Conservation (phyloP, 2,113 vertebrate genomes). For the Chaenogobius annularis region DNA sequence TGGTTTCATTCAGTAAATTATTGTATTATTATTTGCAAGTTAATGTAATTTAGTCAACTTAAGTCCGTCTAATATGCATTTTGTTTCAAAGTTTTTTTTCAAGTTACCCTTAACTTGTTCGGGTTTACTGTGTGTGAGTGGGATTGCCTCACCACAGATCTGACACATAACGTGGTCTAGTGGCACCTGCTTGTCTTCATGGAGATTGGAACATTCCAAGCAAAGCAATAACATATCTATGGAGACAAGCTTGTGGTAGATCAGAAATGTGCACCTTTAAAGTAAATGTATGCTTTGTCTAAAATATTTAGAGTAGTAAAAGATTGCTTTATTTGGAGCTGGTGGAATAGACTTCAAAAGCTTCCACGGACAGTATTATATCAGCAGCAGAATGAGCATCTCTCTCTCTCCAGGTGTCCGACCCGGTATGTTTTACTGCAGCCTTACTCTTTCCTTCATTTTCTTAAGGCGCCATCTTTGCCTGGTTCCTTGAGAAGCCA, state of each 20-base stretch:
- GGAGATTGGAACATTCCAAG: too few species aligned
- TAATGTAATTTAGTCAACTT: too few species aligned
- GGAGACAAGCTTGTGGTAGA: background rate
- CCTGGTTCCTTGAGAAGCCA: conserved; percentile 45
- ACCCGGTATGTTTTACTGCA: conserved; percentile 19
- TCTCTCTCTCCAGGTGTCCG: conserved; percentile 12
- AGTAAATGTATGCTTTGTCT: background rate
- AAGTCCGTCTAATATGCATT: too few species aligned
- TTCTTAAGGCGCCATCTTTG: conserved; percentile 26
- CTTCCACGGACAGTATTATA: background rate
- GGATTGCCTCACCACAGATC: too few species aligned
- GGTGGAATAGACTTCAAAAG: background rate
- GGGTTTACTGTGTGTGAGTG: too few species aligned
- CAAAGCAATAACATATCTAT: background rate
- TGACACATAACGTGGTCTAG: too few species aligned
- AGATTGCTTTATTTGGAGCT: background rate
- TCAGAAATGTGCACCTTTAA: background rate
- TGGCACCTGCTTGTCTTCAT: too few species aligned
- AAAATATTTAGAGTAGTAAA: background rate
- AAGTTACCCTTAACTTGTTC: too few species aligned
- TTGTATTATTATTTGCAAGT: too few species aligned
- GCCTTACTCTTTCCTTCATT: conserved; percentile 46
- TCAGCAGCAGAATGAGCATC: background rate
- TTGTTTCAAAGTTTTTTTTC: too few species aligned
- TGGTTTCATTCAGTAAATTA: too few species aligned